Base-by-base conservation (phyloP, 2,797 vertebrate species). In the Philypnodon macrostomus region DNA sequence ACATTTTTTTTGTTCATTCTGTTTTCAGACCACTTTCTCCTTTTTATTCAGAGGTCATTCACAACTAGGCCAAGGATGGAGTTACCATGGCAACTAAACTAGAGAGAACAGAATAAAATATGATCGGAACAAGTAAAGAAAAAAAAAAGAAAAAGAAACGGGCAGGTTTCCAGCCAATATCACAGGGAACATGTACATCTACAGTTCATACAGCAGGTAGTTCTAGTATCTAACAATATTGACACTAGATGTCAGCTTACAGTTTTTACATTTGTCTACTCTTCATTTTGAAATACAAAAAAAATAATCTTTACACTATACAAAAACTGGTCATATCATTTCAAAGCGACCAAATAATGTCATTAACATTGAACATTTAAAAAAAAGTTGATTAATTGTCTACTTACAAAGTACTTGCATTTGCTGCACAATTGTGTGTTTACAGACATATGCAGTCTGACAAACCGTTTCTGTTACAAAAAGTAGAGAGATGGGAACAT, bases 1-100 rank as follows among this genome's bases (percentile, higher is more conserved):
- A 63, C 16, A 64, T 51, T 58, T 61, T 59, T 24, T 63, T 63
- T 59, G 47, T 45, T 52, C 4, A 1, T 47, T 74, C 60, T 58
- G 44, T 66, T 73, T 52, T 51, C 23, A 55, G 56, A 58, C 58
- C 53, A 67, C 46, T 78, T 31, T 21, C 51, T 70, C 54, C 38
- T 73, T 65, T 70, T 76, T 53, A 73, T 70, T 75, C 65, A 81
- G 75, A 81, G 78, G 81, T 87, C 77, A 81, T 59, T 74, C 70
- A 75, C 70, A 87, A 88, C 59, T 80, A 83, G 78, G 84, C 75
- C 77, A 86, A 72, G 56, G 75, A 83, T 80, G 63, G 33, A 61
- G 79, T 88, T 85, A 70, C 83, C 73, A 85, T 88, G 73, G 77
- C 56, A 87, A 89, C 85, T 62, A 67, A 63, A 76, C 63, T 52